phyloP scores from a whole-genome alignment of 1,140 invertebrate genomes.

The Bacillus rossius region DNA sequence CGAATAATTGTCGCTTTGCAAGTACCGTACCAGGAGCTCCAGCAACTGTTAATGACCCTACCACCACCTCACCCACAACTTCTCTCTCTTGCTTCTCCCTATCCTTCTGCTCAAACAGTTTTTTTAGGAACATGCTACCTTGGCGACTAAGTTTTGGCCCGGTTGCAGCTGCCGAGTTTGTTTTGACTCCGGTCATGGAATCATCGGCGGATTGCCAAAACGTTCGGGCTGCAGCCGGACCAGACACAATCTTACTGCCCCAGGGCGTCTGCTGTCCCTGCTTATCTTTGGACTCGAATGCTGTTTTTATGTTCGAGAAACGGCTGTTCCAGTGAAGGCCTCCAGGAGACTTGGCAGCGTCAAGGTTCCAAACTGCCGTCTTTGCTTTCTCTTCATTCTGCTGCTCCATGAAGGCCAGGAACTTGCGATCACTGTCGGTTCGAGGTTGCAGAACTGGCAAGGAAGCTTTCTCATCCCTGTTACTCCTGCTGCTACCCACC shows the following conservation, averaged over 20 bases:
- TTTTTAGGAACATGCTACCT: constrained; percentile 37
- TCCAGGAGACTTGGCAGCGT: constrained; percentile 17
- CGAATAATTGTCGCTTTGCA: constrained; percentile 30
- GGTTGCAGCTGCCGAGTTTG: constrained; percentile 13
- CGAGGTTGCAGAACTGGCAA: constrained; percentile 64
- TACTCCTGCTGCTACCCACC: constrained; percentile 35
- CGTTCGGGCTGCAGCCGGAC: constrained; percentile 43
- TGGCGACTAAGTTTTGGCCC: constrained; percentile 39
- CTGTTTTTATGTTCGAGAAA: constrained; percentile 80
- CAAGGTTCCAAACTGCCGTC: too few species aligned
- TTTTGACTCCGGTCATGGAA: constrained; percentile 24
- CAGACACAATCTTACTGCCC: constrained; percentile 15
- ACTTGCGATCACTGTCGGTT: constrained; percentile 80
- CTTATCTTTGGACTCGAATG: constrained; percentile 53
- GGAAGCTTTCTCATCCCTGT: constrained; percentile 34
- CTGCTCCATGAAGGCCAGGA: constrained; percentile 73
- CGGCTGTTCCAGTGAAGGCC: constrained; percentile 61
- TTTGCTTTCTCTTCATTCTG: constrained; percentile 38
- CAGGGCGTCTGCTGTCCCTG: constrained; percentile 28
- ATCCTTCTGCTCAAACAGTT: constrained; percentile 39
- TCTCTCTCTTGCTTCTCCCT: constrained; percentile 32
- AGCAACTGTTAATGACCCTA: constrained; percentile 42
- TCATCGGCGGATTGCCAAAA: constrained; percentile 53
- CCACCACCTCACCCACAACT: constrained; percentile 32
- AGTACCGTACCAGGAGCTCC: constrained; percentile 9